Evolutionary conservation across 2,113 vertebrate species (phyloP).

Genomic region (Dinomys branickii): DNA sequence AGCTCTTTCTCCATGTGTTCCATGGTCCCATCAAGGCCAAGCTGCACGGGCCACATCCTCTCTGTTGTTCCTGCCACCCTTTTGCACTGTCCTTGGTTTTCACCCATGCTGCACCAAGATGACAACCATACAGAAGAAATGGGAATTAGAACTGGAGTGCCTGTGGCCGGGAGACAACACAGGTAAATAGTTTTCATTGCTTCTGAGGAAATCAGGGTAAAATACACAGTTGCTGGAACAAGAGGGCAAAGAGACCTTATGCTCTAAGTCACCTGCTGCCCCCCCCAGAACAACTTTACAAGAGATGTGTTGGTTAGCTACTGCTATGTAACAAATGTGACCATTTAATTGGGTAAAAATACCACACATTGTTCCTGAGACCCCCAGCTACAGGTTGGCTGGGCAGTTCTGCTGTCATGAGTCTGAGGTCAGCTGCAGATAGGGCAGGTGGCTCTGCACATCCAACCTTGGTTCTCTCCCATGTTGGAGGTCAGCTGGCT

Average conservation of each 20-base stretch:
- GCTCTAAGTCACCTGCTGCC: not conserved
- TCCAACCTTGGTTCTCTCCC: not conserved
- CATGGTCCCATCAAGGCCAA: not conserved
- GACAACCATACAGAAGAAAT: not conserved
- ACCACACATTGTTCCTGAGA: not conserved
- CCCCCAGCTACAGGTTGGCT: not conserved
- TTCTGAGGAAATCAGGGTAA: not conserved
- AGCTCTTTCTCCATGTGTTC: not conserved
- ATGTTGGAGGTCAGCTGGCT: not conserved
- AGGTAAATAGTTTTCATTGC: not conserved
- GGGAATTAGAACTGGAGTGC: not conserved
- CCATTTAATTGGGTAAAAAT: not conserved
- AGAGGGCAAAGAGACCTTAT: not conserved
- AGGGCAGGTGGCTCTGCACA: not conserved
- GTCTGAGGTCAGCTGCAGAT: not conserved
- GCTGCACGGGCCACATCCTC: not conserved
- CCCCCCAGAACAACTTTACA: not conserved
- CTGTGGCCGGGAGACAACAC: not conserved
- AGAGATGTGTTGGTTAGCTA: not conserved
- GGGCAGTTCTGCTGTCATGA: not conserved
- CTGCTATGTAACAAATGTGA: not conserved
- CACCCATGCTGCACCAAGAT: not conserved
- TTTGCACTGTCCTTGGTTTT: not conserved
- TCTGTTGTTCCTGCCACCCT: not conserved
- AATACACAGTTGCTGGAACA: not conserved